Conservation (phyloP, 2,888 invertebrate genomes). For the Tiphia femorata region DNA sequence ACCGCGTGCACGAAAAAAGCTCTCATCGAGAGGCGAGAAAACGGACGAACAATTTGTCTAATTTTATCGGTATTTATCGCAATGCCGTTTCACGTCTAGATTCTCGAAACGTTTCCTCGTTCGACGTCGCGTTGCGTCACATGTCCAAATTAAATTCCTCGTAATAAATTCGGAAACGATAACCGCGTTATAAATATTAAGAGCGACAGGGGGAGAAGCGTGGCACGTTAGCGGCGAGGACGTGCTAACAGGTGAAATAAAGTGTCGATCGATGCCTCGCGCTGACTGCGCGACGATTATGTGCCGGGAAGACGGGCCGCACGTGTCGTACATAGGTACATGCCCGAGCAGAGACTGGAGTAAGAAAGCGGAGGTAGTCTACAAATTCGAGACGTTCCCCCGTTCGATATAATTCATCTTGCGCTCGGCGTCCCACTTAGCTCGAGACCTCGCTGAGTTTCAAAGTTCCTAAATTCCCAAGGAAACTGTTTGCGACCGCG, state of each 20-base stretch:
- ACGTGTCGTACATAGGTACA: slow-evolving; percentile 6
- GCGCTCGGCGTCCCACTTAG: neutral
- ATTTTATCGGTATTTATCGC: no score
- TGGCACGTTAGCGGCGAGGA: neutral
- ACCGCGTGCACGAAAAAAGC: no score
- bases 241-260: neutral
- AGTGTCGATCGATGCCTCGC: slow-evolving; percentile 30
- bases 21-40: no score
- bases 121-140: no score
- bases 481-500: neutral
- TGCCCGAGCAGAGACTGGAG: no score
- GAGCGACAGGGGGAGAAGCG: no score
- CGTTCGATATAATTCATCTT: neutral
- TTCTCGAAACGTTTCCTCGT: no score
- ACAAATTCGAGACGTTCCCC: neutral
- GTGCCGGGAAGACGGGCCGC: slow-evolving; percentile 16
- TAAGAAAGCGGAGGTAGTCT: neutral
- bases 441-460: neutral
- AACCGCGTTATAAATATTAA: no score
- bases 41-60: no score
- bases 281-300: slow-evolving; percentile 23
- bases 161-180: no score
- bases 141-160: no score
- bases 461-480: neutral
- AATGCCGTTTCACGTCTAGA: no score